A percentile compares a stretch with the other conserved stretches of the same genome.
Evolutionary conservation across 92 coral and sea anemone genomes (phyloP).

Genomic region (Hydrozoanthus gracilis): DNA sequence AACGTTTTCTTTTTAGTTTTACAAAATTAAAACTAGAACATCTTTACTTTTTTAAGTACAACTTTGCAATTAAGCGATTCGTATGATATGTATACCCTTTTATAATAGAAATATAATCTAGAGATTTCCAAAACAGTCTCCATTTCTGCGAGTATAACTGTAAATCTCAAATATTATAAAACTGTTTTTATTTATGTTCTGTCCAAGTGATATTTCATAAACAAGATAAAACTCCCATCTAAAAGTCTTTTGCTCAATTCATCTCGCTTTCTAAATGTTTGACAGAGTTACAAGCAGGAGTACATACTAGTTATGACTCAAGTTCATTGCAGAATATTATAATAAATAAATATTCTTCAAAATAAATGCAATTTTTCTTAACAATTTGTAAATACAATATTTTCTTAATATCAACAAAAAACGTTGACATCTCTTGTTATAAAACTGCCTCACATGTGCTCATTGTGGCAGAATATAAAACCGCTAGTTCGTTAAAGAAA

Average conservation of each 20-base stretch:
- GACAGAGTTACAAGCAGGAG: not conserved
- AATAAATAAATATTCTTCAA: not conserved
- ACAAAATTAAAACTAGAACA: not conserved
- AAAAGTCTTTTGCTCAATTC: not conserved
- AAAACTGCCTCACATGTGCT: not conserved
- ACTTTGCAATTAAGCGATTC: not conserved
- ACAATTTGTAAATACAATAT: not conserved
- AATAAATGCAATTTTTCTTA: not conserved
- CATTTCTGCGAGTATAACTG: no score
- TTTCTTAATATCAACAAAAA: not conserved
- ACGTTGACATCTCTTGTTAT: constrained; percentile 28
- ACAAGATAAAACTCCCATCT: not conserved
- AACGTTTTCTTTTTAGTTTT: constrained; percentile 9
- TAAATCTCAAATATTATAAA: no score
- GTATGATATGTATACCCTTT: not conserved
- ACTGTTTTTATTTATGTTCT: no score
- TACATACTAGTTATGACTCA: not conserved
- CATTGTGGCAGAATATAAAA: constrained; percentile 26
- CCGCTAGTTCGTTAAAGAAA: constrained; percentile 13
- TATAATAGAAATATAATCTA: no score
- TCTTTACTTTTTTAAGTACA: not conserved
- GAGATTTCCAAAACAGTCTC: no score
- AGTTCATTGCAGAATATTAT: not conserved
- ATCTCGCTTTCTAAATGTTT: not conserved
- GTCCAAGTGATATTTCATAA: not conserved